A percentile compares a stretch with the other conserved stretches of the same genome.
Evolutionary conservation across 1,140 invertebrate genomes (phyloP).

Genomic region (Drosophila ficusphila): DNA sequence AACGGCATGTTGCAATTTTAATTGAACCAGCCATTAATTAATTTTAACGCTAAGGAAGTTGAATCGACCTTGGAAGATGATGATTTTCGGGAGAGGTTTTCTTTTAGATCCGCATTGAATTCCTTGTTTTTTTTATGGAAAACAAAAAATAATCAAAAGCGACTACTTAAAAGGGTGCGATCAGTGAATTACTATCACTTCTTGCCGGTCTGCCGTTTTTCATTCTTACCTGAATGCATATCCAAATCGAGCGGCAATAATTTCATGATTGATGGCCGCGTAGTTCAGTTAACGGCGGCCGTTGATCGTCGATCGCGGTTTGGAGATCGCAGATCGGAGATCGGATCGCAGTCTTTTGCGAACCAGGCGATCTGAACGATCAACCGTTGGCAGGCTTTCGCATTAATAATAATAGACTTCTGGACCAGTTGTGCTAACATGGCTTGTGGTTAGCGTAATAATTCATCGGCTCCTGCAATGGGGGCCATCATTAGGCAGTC

Average conservation of each 20-base stretch:
- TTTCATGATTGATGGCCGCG: constrained; percentile 78
- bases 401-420: constrained; percentile 82
- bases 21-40: constrained; percentile 80
- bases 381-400: constrained; percentile 65
- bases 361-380: constrained; percentile 40
- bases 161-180: neutral
- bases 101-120: too few species aligned
- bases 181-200: neutral
- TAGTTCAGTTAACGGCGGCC: constrained; percentile 72
- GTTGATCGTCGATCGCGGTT: constrained; percentile 41
- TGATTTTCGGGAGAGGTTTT: neutral
- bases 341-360: neutral
- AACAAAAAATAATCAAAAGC: too few species aligned
- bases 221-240: constrained; percentile 36
- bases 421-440: constrained; percentile 80
- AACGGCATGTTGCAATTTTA: constrained; percentile 81
- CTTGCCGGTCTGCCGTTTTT: neutral
- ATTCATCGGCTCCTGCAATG: constrained; percentile 59
- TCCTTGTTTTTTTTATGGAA: too few species aligned
- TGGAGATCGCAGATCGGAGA: constrained; percentile 39
- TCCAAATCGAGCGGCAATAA: constrained; percentile 72
- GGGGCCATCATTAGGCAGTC: constrained; percentile 77
- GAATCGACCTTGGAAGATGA: neutral
- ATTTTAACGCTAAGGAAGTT: constrained; percentile 51
- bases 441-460: constrained; percentile 79